Base-by-base conservation (phyloP, 1,140 invertebrate genomes). In the Cherax quadricarinatus region DNA sequence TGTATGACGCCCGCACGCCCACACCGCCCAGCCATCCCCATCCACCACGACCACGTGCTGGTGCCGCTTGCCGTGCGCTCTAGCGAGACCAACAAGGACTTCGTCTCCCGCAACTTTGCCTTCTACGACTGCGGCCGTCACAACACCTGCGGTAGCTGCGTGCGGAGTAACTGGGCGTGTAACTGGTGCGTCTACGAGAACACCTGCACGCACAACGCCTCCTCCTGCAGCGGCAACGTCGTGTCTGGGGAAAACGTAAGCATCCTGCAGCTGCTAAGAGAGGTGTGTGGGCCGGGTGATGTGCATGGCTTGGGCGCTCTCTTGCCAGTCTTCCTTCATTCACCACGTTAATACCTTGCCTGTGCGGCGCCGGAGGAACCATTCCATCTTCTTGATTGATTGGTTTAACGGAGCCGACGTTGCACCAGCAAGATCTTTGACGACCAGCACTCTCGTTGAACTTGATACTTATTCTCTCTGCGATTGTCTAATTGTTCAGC, bases 111-210 rank as follows among this genome's bases (percentile, higher is more conserved):
- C 84, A 97, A 97, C 95, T 99, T 99, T 95, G 98, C 98, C 18
- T 99, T 98, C 95, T 99, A 98, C 95, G 98, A 99, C 95, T 99
- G 99, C 95, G 97, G 97, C 10, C 96, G 97, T 89, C 98, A 99
- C 95, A 97, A 96, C 16, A 98, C 97, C 94, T 99, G 98, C 95
- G 96, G 97, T 78, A 96, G 97, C 62, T 99, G 98, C 95, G 97
- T 98, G 6, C 97, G 96, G 94, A 98, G 97, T 86, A 97, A 97
- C 93, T 99, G 98, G 98, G 97, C 97, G 4, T 99, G 98, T 94
- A 98, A 98, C 94, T 99, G 99, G 99, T 99, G 99, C 95, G 97
- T 99, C 84, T 98, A 98, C 95, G 98, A 99, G 94, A 99, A 99
- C 95, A 97, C 97, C 94, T 99, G 98, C 95, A 98, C 98, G 1